These are phyloP conservation scores for Meteorus cinctellus DNA, from an alignment of 2,888 invertebrate species.

Conservation along the genomic window DNA sequence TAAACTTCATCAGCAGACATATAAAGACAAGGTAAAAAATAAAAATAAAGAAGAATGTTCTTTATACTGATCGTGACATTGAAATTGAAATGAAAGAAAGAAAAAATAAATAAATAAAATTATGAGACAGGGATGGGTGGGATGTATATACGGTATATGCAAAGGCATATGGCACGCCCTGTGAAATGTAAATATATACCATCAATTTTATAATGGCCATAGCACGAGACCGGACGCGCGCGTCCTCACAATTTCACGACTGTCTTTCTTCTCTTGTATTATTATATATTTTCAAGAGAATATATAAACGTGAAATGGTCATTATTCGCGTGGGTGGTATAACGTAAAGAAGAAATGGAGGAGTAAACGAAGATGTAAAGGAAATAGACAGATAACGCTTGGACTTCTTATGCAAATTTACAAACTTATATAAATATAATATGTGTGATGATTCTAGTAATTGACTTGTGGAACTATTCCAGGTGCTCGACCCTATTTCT, in stretches of 20 bases:
- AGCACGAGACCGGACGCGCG: constrained; percentile 30
- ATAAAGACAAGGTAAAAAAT: background rate
- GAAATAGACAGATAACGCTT: background rate
- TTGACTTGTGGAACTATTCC: constrained; percentile 14
- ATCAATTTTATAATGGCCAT: constrained; percentile 34
- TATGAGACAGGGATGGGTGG: background rate
- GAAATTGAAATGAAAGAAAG: background rate
- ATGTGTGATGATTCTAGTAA: constrained; percentile 7
- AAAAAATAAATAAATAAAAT: background rate
- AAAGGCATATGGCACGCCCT: constrained; percentile 38
- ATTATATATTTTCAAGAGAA: background rate
- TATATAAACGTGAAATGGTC: constrained; percentile 20
- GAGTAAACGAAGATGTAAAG: background rate
- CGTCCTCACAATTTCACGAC: constrained; percentile 30
- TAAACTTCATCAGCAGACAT: background rate
- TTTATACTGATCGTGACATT: constrained; percentile 9
- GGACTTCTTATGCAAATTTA: constrained; percentile 5
- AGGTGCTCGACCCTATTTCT: background rate
- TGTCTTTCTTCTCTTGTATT: background rate
- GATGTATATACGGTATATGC: background rate
- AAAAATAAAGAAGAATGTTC: background rate
- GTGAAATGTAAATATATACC: constrained; percentile 41
- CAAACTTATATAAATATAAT: background rate
- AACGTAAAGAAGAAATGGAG: background rate
- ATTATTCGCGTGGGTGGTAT: constrained; percentile 38